A percentile compares a stretch with the other conserved stretches of the same genome.
Evolutionary conservation across 1,140 invertebrate genomes (phyloP).

Genomic region (Neotoxoptera formosana): DNA sequence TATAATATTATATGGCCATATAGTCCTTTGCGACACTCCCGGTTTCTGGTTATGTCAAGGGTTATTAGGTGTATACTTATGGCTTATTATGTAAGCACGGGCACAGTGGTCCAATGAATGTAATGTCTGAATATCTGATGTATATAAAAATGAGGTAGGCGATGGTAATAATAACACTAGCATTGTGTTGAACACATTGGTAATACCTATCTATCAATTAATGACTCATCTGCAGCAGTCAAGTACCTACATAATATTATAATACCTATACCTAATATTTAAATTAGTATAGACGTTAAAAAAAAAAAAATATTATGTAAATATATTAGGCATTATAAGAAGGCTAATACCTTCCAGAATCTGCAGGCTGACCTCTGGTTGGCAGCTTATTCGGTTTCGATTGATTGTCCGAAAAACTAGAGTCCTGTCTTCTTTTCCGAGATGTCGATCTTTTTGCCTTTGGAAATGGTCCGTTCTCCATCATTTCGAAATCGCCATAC

Average conservation of each 20-base stretch:
- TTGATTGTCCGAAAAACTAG: slow-evolving; percentile 41
- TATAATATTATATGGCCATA: neutral
- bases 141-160: neutral
- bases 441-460: slow-evolving; percentile 34
- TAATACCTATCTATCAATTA: neutral
- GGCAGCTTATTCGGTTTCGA: slow-evolving; percentile 43
- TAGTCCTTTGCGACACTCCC: neutral
- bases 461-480: slow-evolving; percentile 65
- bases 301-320: neutral
- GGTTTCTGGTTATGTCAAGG: neutral
- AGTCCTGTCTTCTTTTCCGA: slow-evolving; percentile 46
- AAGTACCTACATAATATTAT: neutral
- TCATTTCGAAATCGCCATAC: slow-evolving; percentile 85
- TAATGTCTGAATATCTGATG: neutral
- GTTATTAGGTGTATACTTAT: neutral
- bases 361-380: slow-evolving; percentile 23
- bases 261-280: neutral
- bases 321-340: no score
- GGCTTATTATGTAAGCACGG: neutral
- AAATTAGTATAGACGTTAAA: no score
- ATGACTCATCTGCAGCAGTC: neutral
- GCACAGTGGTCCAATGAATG: neutral
- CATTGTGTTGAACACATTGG: neutral
- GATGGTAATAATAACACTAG: neutral
- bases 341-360: slow-evolving; percentile 45